These are phyloP conservation scores for Cuniculus paca DNA, from an alignment of 2,797 vertebrate species.

Conservation along the genomic window DNA sequence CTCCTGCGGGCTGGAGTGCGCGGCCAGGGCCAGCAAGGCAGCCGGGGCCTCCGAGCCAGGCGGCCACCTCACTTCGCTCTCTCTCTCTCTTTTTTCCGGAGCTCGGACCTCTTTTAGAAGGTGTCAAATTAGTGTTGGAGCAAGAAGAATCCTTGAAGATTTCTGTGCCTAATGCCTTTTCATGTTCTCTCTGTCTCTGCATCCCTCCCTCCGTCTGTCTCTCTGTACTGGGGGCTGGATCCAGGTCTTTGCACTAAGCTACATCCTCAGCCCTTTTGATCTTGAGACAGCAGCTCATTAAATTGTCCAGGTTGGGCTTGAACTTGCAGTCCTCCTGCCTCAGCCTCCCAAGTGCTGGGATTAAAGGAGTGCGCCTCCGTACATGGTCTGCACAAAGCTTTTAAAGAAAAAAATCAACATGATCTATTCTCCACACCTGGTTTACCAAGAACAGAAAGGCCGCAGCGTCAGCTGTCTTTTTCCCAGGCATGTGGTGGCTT, in stretches of 20 bases:
- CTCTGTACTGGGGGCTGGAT: not conserved
- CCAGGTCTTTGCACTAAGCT: not conserved
- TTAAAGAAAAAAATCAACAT: not conserved
- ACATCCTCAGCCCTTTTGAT: not conserved
- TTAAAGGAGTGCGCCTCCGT: not conserved
- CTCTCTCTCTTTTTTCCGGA: too few relatives aligned
- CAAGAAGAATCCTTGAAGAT: not conserved
- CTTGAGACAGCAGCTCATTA: not conserved
- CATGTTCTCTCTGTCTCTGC: not conserved
- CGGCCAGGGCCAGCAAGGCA: not conserved
- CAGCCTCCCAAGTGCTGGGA: not conserved
- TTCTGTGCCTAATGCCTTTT: not conserved
- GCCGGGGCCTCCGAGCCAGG: not conserved
- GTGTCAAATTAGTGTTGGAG: not conserved
- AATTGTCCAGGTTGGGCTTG: not conserved
- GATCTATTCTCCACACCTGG: not conserved
- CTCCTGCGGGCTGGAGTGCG: constrained; percentile 60
- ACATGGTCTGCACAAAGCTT: not conserved
- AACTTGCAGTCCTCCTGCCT: not conserved
- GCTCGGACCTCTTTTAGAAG: not conserved
- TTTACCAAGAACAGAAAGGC: not conserved
- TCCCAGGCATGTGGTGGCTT: not conserved
- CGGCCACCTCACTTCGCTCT: not conserved
- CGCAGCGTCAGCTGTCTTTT: not conserved
- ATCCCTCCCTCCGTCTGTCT: not conserved